Base-by-base conservation (phyloP, 2,113 vertebrate genomes). In the Oreotrochilus melanogaster region DNA sequence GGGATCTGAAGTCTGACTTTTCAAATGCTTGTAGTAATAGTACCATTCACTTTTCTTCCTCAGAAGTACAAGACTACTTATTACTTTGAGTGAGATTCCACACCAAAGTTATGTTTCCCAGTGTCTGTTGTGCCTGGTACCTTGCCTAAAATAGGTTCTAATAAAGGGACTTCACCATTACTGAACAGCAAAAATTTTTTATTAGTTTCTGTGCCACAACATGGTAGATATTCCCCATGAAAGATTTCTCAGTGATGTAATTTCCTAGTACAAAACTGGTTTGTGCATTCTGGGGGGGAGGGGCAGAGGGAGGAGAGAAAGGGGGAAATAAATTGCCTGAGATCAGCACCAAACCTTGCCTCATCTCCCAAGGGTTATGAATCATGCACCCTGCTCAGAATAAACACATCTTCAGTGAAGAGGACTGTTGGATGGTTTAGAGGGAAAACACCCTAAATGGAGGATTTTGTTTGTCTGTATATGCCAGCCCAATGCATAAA, bases 311-410 rank as follows among this genome's bases (percentile, higher is more conserved):
- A 37, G 35, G 35, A 7, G 66, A 37, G 58, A 47, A 3, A 53
- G 30, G 16, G 23, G 39, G 51, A 86, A 57, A 89, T 62, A 56
- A 80, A 94, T 67, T 92, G 90, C 53, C 57, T 85, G 92, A 97
- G 89, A 96, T 94, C 95, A 97, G 95, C 91, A 97, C 39, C 80
- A 96, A 97, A 85, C 28, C 74, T 91, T 79, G 78, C 86, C 89
- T 97, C 96, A 92, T 93, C 81, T 95, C 97, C 71, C 95, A 66
- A 4, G 94, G 86, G 94, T 19, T 73, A 89, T 97, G 97, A 98
- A 82, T 97, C 96, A 97, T 12, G 4, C 1, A 27, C 74, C 42
- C 86, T 91, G 57, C 86, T 89, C 82, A 94, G 96, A 95, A 94
- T 86, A 95, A 96, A 95, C 90, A 91, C 4, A 0, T 64, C 72